Percentiles rank a stretch among this genome's conserved stretches.
phyloP scores from a whole-genome alignment of 2,113 vertebrate species.

The Cricetomys ansorgei region DNA sequence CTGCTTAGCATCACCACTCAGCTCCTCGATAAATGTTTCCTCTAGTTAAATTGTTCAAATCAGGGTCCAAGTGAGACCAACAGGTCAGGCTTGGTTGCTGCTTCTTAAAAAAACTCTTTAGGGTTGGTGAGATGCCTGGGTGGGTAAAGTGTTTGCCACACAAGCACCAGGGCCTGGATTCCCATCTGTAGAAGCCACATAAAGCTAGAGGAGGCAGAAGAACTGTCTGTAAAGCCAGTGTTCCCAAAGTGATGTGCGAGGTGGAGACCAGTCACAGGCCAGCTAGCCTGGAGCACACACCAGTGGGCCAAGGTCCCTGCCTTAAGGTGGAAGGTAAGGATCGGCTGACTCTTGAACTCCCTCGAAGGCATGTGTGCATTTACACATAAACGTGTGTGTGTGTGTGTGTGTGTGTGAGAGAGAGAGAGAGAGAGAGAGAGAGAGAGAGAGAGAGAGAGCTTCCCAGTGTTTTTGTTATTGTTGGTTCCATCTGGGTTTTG shows the following conservation, averaged over 20 bases:
- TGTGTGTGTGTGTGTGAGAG: background rate
- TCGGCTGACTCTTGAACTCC: too few relatives aligned
- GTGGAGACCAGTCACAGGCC: background rate
- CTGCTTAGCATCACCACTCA: background rate
- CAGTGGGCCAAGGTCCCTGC: background rate
- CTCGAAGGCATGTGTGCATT: background rate
- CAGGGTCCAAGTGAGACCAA: background rate
- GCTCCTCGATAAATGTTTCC: slow-evolving; percentile 17
- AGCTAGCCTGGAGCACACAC: background rate
- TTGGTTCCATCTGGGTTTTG: background rate
- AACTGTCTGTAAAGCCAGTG: background rate
- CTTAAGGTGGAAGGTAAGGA: background rate
- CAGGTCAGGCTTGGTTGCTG: slow-evolving; percentile 33
- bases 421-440: background rate
- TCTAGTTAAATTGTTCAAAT: slow-evolving; percentile 36
- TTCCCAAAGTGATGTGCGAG: too few relatives aligned
- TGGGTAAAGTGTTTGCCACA: background rate
- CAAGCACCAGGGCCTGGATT: background rate
- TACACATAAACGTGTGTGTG: background rate
- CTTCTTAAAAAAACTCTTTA: slow-evolving; percentile 59
- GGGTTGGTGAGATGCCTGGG: background rate
- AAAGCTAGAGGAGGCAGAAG: too few relatives aligned
- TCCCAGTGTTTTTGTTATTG: background rate
- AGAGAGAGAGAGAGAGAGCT: too few relatives aligned
- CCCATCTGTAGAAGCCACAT: background rate